Conservation (phyloP, 2,797 vertebrate species). For the Labroides dimidiatus region DNA sequence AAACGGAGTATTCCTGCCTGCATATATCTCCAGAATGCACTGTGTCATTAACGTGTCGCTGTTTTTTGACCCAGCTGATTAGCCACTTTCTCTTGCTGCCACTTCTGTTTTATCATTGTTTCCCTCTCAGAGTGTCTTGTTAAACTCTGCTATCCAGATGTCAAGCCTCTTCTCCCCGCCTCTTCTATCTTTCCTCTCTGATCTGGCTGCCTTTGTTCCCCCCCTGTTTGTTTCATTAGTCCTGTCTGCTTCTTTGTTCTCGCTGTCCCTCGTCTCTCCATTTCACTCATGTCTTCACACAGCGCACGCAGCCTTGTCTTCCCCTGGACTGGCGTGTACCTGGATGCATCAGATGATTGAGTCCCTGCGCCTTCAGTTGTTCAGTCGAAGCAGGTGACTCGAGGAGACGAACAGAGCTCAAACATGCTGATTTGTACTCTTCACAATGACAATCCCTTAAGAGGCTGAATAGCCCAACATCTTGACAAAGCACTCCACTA, state of each 20-base stretch:
- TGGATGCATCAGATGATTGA: background rate
- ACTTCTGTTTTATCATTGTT: constrained; percentile 43
- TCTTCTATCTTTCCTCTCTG: constrained; percentile 53
- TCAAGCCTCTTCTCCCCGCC: constrained; percentile 44
- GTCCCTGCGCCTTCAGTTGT: background rate
- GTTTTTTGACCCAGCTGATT: constrained; percentile 62
- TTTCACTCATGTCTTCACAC: constrained; percentile 29
- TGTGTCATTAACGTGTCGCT: constrained; percentile 47
- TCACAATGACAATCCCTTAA: constrained; percentile 54
- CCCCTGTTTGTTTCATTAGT: constrained; percentile 65
- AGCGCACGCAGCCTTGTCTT: background rate
- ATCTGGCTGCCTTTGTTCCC: constrained; percentile 59
- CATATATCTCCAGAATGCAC: constrained; percentile 10
- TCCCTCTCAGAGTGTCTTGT: constrained; percentile 64
- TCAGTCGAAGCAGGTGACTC: constrained; percentile 33
- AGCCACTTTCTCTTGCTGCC: constrained; percentile 48
- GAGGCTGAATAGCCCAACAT: constrained; percentile 51
- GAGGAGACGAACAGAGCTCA: constrained; percentile 32
- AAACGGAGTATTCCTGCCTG: constrained; percentile 33
- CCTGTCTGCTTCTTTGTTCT: constrained; percentile 40
- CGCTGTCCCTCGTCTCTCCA: constrained; percentile 21
- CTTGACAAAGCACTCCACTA: constrained; percentile 53
- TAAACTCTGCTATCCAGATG: constrained; percentile 71
- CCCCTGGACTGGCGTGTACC: background rate
- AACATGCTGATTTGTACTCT: constrained; percentile 51